Evolutionary conservation across 2,888 invertebrate genomes (phyloP), one percentile per base, ranked within the genome.

Genomic region (Oscheius myriophilus): DNA sequence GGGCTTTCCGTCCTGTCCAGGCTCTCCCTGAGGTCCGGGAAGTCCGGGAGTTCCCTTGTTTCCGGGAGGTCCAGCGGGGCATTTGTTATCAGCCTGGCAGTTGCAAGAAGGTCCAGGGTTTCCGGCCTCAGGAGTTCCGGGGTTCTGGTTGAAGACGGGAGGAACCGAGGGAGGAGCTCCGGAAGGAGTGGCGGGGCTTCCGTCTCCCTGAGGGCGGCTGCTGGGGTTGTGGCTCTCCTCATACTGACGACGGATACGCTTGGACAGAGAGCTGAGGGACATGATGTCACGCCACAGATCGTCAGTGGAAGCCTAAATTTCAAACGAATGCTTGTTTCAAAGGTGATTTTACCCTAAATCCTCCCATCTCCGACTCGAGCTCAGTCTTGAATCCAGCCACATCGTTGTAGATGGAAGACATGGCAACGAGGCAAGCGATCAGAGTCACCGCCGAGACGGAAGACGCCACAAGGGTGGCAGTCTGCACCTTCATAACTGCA

Each of bases 251-350:
- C 79, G 75, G 55, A 76, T 71, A 70, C 80, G 72, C 62, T 70
- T 72, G 63, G 65, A 62, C 42, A 26, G 25, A 33, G 66, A 21
- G 43, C 59, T 76, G 51, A 86, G 70, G n/a, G 67, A 67, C 59
- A 85, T 76, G 73, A 85, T 81, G 64, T 85, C 86, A 33, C 72
- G 67, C 85, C 86, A 86, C 68, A 85, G 70, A 67, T 82, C 84
- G 59, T 85, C 82, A 41, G 85, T 84, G 18, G 76, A 72, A 33
- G 67, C 63, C 79, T 83, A 54, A 26, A 80, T 69, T 3, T 25
- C 9, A 55, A 53, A 2, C 4, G 26, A 41, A 58, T 21, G 2
- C 46, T 12, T 1, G 18, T 18, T 6, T 12, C 4, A 23, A 12
- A 39, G 52, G 33, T 1, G 49, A 14, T 49, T 25, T 69, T 39